Evolutionary conservation across 2,797 vertebrate species (phyloP).

Genomic region (Heteromormyrus szaboi): DNA sequence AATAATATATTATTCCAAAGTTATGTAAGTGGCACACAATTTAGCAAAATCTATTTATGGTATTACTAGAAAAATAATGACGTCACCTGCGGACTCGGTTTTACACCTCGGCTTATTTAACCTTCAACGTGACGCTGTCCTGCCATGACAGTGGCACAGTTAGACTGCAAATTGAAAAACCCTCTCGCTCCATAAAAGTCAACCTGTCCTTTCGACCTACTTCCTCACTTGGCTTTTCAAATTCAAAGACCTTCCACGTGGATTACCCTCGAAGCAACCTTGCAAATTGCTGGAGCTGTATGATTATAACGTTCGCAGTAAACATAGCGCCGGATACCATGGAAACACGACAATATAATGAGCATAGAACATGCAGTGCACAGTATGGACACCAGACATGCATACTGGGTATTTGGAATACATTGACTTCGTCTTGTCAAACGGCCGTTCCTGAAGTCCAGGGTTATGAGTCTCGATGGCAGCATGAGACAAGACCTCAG

Average conservation of each 20-base stretch:
- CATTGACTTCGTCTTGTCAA: background rate
- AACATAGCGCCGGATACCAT: background rate
- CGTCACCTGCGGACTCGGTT: background rate
- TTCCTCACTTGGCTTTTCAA: constrained; percentile 20
- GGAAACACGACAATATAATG: background rate
- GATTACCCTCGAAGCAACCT: background rate
- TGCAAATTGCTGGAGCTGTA: constrained; percentile 14
- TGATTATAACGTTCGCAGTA: background rate
- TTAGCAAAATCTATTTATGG: constrained; percentile 4
- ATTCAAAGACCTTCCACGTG: constrained; percentile 13
- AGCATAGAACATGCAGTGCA: background rate
- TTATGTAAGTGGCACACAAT: background rate
- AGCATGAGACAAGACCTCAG: background rate
- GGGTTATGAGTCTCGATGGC: background rate
- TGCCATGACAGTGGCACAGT: constrained; percentile 31
- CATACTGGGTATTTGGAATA: background rate
- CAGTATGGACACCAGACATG: background rate
- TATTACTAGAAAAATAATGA: background rate
- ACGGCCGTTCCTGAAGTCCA: background rate
- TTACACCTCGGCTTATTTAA: constrained; percentile 9
- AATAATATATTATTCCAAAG: background rate
- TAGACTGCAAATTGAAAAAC: constrained; percentile 24
- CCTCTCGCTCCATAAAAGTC: constrained; percentile 25
- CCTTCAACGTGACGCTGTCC: constrained; percentile 20
- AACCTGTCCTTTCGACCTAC: constrained; percentile 25